Base-by-base conservation (phyloP, 2,113 vertebrate genomes). In the Cygnus atratus region DNA sequence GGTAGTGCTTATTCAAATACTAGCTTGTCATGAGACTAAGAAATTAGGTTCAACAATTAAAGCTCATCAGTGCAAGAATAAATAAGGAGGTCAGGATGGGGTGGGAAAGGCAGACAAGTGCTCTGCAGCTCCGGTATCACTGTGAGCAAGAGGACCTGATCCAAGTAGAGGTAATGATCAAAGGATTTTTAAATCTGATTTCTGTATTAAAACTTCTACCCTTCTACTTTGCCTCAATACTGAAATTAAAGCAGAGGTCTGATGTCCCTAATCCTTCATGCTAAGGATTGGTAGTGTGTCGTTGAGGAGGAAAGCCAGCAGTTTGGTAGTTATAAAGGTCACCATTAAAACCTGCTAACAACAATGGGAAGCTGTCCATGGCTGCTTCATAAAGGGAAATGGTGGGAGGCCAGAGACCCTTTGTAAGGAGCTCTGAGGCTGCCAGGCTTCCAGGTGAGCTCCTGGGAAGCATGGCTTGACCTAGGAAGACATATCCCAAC, bases 111-210 rank as follows among this genome's bases (percentile, higher is more conserved):
- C 25, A 41, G 10, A 6, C 4, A 9, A 48, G 26, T 5, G 29
- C 6, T 43, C 1, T 61, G 7, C 5, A 4, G n/a, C 39, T 59
- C 37, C 50, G 9, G 39, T 35, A 46, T 17, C 52, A 62, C 6
- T 21, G 18, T 19, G 5, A 74, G 18, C 29, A 78, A 18, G 13
- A 48, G 57, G n/a, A 59, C 15, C 9, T 35, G 9, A 48, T 31
- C 20, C 61, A 39, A 37, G 41, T 8, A 4, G 0, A 0, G 67
- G 6, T 4, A 41, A 33, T 29, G 10, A 20, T 31, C 18, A 41
- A 77, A 2, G 21, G 11, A 55, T 14, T 11, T 24, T 54, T 41
- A 28, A 39, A 70, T 59, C 10, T 71, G 9, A 3, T 65, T 91
- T 87, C 52, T 44, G 9, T 35, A 13, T 11, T 46, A 71, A 48